Conservation (phyloP, 2,888 invertebrate species). For the Polymixis flavicincta region DNA sequence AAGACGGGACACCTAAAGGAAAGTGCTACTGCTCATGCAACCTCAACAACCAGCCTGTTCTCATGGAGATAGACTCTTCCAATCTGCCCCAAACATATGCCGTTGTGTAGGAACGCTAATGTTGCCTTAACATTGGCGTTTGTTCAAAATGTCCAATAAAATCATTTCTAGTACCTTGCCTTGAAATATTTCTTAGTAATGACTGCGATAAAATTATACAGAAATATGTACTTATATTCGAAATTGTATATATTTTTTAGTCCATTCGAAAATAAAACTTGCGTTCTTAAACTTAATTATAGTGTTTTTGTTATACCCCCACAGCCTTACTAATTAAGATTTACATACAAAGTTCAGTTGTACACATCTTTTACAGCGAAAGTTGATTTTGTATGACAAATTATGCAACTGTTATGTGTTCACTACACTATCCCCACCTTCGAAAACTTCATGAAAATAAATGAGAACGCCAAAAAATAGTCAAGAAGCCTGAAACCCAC, state of each 20-base stretch:
- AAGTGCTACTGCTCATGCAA: slow-evolving; percentile 35
- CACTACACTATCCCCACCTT: no score
- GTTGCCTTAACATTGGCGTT: not conserved
- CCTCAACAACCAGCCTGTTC: slow-evolving; percentile 20
- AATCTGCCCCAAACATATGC: not conserved
- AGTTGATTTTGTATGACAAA: no score
- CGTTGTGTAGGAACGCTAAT: not conserved
- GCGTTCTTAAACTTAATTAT: not conserved
- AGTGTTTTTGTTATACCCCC: not conserved
- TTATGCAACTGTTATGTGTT: no score
- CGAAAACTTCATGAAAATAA: no score
- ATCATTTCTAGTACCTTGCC: not conserved
- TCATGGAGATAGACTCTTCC: slow-evolving; percentile 2
- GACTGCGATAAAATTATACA: not conserved
- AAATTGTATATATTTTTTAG: not conserved
- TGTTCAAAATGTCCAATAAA: not conserved
- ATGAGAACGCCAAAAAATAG: no score
- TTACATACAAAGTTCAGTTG: no score
- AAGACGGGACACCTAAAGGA: slow-evolving; percentile 3
- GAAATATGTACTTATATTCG: slow-evolving; percentile 13
- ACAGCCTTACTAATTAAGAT: no score
- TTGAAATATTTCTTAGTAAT: not conserved
- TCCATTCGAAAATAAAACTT: not conserved
- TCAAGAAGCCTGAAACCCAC: no score
- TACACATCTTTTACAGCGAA: no score